Conservation (phyloP, 2,888 invertebrate species). For the Xestoiulus laeticollis region DNA sequence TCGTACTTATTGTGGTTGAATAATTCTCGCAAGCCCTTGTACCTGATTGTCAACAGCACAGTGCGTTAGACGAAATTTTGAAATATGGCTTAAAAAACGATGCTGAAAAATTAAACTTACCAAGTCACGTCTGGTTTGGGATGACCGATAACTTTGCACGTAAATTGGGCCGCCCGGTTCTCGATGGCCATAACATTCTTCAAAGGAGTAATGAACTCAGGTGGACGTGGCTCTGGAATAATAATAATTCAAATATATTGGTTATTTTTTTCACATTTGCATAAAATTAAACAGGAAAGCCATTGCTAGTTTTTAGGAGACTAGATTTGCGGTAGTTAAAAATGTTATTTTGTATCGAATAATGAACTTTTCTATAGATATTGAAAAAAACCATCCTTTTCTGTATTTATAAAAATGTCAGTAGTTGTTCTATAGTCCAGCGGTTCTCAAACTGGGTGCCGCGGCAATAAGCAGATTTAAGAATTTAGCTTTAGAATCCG, state of each 20-base stretch:
- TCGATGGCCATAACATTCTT: conserved; percentile 89
- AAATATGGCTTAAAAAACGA: neutral
- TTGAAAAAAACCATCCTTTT: no score
- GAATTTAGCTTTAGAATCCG: no score
- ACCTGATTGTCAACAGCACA: conserved; percentile 66
- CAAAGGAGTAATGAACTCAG: conserved; percentile 86
- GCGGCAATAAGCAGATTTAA: no score
- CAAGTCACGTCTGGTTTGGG: conserved; percentile 91
- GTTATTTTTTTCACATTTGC: neutral
- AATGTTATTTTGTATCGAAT: no score
- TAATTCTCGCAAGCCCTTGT: conserved; percentile 97
- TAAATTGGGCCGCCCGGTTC: conserved; percentile 94
- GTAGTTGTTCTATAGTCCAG: no score
- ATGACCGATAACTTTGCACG: conserved; percentile 86
- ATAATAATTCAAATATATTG: neutral
- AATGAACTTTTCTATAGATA: no score
- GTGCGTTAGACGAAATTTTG: neutral
- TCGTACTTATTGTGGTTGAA: conserved; percentile 90
- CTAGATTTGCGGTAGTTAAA: no score
- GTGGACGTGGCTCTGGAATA: conserved; percentile 79
- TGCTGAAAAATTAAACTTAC: conserved; percentile 64
- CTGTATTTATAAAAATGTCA: no score
- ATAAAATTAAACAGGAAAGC: no score
- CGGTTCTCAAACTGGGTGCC: no score
- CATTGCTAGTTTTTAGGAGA: no score